These are phyloP conservation scores for Celastrina argiolus DNA, from an alignment of 2,888 invertebrate genomes.

Conservation along the genomic window DNA sequence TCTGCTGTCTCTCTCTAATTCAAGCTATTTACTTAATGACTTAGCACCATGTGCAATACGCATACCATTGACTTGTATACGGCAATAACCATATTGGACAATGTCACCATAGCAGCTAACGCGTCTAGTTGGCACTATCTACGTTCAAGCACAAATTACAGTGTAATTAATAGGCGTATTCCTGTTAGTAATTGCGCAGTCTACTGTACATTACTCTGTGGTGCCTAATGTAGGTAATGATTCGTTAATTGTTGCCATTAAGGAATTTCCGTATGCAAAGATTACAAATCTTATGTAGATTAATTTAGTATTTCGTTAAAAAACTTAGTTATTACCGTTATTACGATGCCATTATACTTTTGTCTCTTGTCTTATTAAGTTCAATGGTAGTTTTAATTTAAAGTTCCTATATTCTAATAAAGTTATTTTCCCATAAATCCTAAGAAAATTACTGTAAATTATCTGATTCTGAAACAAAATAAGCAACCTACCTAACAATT, in stretches of 20 bases:
- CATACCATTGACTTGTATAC: background rate
- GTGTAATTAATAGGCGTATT: conserved; percentile 51
- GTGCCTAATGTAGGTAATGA: conserved; percentile 36
- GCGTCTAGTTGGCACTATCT: background rate
- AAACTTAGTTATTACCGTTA: no score
- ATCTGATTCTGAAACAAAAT: no score
- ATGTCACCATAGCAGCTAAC: conserved; percentile 31
- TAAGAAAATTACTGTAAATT: no score
- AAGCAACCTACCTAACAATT: no score
- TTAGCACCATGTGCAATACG: background rate
- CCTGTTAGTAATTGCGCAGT: conserved; percentile 49
- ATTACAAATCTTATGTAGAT: background rate
- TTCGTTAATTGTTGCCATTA: conserved; percentile 33
- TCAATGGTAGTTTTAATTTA: no score
- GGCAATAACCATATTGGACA: conserved; percentile 28
- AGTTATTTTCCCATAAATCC: no score
- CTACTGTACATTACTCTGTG: conserved; percentile 41
- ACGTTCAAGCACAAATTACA: conserved; percentile 31
- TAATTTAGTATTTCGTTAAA: background rate
- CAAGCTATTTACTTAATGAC: background rate
- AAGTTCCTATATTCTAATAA: no score
- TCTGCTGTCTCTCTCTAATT: background rate
- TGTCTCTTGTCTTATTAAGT: no score
- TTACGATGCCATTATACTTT: no score
- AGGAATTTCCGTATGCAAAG: background rate